These are phyloP conservation scores for Erythrolamprus reginae DNA, from an alignment of 2,113 vertebrate genomes.

Conservation along the genomic window DNA sequence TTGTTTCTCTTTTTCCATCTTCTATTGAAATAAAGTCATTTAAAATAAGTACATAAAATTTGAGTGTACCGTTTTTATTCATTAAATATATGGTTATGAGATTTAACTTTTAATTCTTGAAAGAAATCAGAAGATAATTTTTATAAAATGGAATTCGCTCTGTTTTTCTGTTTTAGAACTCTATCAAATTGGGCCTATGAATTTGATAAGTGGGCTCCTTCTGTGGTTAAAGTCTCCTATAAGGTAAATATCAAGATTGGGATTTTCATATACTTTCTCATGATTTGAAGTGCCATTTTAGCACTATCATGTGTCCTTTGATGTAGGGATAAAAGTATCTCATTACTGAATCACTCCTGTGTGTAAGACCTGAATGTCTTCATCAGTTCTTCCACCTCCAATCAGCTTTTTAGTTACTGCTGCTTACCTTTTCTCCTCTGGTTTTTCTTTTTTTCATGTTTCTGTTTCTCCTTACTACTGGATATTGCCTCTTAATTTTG, in stretches of 20 bases:
- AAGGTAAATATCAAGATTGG: slow-evolving; percentile 73
- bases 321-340: neutral
- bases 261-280: neutral
- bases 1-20: neutral
- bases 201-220: slow-evolving; percentile 97
- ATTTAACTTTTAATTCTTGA: neutral
- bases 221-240: slow-evolving; percentile 93
- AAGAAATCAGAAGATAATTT: neutral
- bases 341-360: neutral
- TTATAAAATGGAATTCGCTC: neutral
- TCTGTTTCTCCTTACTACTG: neutral
- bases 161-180: slow-evolving; percentile 69
- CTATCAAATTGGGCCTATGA: slow-evolving; percentile 97
- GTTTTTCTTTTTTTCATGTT: neutral
- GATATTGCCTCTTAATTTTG: neutral
- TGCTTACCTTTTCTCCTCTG: neutral
- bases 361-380: neutral
- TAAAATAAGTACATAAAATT: neutral
- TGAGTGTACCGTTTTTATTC: neutral
- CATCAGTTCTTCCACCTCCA: neutral
- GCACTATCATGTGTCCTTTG: neutral
- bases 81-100: neutral
- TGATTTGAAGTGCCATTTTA: neutral
- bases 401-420: neutral
- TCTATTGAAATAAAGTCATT: neutral